Evolutionary conservation across 2,797 vertebrate species (phyloP).

Genomic region (Sebastolobus alascanus): DNA sequence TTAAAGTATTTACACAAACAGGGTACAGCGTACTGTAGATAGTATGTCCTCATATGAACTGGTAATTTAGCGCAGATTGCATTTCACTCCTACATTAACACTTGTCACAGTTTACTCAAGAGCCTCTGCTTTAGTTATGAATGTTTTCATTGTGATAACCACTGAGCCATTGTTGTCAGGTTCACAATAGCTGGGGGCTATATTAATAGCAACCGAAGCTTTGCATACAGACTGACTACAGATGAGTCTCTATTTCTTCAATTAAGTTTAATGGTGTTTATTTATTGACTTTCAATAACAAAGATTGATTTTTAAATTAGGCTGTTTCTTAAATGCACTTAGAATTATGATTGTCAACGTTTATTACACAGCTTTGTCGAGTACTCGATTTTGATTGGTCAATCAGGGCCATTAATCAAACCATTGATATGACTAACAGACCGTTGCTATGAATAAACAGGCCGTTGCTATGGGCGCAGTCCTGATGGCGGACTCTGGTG

Average conservation of each 20-base stretch:
- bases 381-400: too few species aligned
- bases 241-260: background rate
- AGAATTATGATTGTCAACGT: too few species aligned
- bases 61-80: conserved; percentile 23
- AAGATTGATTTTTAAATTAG: too few species aligned
- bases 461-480: too few species aligned
- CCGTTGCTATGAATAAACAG: too few species aligned
- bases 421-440: too few species aligned
- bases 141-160: conserved; percentile 28
- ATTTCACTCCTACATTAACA: conserved; percentile 45
- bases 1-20: conserved; percentile 17
- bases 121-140: conserved; percentile 43
- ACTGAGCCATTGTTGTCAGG: conserved; percentile 16
- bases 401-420: too few species aligned
- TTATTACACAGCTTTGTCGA: too few species aligned
- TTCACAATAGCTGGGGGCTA: conserved; percentile 1
- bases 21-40: background rate
- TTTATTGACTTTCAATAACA: too few species aligned
- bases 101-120: conserved; percentile 54
- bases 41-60: conserved; percentile 8
- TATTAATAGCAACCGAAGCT: conserved; percentile 7
- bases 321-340: too few species aligned
- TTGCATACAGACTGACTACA: conserved; percentile 5
- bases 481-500: too few species aligned
- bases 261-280: too few species aligned